Evolutionary conservation across 2,113 vertebrate species (phyloP), one percentile per base, ranked within the genome.

Genomic region (Tachycineta bicolor): DNA sequence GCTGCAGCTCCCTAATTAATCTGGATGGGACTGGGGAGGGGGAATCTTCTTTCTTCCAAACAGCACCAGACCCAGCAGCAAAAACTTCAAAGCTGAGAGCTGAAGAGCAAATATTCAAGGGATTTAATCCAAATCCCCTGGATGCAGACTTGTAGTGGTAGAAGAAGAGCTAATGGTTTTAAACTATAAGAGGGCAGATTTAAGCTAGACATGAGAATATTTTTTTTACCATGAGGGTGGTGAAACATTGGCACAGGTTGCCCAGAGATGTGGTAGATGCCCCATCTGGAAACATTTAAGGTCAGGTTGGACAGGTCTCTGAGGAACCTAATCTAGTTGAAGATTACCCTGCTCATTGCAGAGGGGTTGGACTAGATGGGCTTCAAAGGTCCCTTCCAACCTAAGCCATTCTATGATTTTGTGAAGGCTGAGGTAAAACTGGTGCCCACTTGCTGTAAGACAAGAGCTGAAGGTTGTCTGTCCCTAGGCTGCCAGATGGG

Each of bases 21-120:
- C 16, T 59, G 64, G 47, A 65, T 7, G 22, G 10, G 9, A 22
- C 0, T 3, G 0, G 52, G 37, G 41, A 29, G 0, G 22, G 12
- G 9, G 12, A 43, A 77, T 56, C 28, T 12, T 62, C 46, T 50
- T 74, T 81, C 33, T 91, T 67, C 39, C 49, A 63, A 82, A 10
- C 14, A 63, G 41, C 56, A 74, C 39, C 39, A 69, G 39, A 34
- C 3, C 21, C 64, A 89, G 39, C 29, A 81, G 56, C 37, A 60
- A 86, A 52, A 46, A 22, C 28, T 75, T 75, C 58, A 89, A 89
- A 92, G 70, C 41, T 65, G 43, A 46, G 29, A 89, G 41, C 1
- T 64, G 53, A 58, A 87, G 37, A 69, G 44, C 19, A 58, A 64
- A 46, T 56, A 50, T 31, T 64, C 22, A 10, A 15, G 49, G n/a